Evolutionary conservation across 2,888 invertebrate species (phyloP).

Genomic region (Aradus depressus): DNA sequence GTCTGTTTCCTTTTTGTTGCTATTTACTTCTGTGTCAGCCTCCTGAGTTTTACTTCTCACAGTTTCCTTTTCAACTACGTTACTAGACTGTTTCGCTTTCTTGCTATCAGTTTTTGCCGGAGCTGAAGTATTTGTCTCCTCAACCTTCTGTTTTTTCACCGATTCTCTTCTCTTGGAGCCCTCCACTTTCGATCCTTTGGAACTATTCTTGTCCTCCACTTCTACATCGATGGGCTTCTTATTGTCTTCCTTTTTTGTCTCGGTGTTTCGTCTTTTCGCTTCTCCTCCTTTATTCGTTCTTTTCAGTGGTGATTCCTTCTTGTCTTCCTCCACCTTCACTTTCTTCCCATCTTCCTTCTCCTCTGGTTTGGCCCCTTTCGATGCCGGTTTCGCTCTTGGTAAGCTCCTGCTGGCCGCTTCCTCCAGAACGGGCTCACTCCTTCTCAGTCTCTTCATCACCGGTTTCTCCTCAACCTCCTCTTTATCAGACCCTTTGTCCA

Average conservation of each 20-base stretch:
- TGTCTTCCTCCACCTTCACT: constrained; percentile 4
- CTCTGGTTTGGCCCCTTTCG: not conserved
- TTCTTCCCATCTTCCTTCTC: not conserved
- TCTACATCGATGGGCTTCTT: no score
- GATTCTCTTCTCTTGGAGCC: not conserved
- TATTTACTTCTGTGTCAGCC: no score
- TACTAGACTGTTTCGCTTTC: no score
- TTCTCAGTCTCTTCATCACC: not conserved
- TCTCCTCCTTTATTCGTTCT: constrained; percentile 5
- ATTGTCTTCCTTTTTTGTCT: constrained; percentile 4
- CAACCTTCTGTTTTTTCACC: not conserved
- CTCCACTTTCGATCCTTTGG: constrained; percentile 1
- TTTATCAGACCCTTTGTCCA: no score
- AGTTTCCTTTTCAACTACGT: no score
- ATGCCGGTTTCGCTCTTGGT: not conserved
- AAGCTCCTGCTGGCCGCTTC: not conserved
- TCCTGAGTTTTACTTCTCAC: no score
- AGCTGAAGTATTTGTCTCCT: not conserved
- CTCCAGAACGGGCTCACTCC: not conserved
- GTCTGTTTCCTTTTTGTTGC: no score
- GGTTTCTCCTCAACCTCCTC: not conserved
- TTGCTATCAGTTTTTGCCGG: constrained; percentile 3
- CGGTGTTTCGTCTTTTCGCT: not conserved
- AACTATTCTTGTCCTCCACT: not conserved
- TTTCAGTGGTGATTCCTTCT: constrained; percentile 12